These are phyloP conservation scores for Ceyx erithaca DNA, from an alignment of 2,797 vertebrate genomes.

Conservation along the genomic window DNA sequence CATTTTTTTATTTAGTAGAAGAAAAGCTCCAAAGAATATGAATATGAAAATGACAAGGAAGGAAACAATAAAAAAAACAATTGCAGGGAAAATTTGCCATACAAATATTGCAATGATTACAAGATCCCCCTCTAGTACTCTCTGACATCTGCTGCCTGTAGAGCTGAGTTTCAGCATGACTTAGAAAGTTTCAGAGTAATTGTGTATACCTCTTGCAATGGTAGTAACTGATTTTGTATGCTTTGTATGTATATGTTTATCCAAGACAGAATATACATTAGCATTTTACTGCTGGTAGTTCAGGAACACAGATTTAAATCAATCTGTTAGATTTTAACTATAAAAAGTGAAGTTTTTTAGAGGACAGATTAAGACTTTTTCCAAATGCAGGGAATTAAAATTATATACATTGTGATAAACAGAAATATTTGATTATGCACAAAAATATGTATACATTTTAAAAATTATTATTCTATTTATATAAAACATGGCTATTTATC, in stretches of 20 bases:
- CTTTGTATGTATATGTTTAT: neutral
- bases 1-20: neutral
- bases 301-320: neutral
- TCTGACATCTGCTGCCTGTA: neutral
- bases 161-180: neutral
- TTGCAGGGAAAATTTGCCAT: neutral
- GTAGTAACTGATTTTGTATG: neutral
- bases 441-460: neutral
- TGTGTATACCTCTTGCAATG: neutral
- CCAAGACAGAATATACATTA: neutral
- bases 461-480: neutral
- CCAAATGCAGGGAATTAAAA: neutral
- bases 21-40: neutral
- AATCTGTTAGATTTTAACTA: neutral
- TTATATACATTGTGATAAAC: neutral
- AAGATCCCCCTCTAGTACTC: neutral
- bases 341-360: neutral
- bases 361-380: neutral
- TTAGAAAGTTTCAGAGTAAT: neutral
- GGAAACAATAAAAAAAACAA: neutral
- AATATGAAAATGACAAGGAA: neutral
- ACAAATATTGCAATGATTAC: neutral
- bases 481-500: rapidly evolving
- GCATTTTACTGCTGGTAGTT: neutral
- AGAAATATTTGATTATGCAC: neutral